Evolutionary conservation across 2,113 vertebrate genomes (phyloP).

Genomic region (Catharus bicknelli): DNA sequence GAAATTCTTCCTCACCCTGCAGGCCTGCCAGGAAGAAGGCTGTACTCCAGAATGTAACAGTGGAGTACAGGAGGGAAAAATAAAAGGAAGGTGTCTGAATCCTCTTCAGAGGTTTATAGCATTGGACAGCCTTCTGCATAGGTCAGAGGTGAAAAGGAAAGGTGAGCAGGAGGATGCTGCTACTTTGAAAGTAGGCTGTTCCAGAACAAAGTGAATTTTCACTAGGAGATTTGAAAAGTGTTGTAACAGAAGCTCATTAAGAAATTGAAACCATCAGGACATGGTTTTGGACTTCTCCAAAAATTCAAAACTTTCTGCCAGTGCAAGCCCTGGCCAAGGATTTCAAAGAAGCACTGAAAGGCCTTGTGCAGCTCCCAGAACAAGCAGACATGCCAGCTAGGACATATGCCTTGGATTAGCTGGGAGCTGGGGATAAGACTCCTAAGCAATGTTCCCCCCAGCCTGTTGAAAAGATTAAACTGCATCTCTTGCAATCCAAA

Average conservation of each 20-base stretch:
- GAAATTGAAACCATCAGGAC: not conserved
- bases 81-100: not conserved
- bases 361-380: not conserved
- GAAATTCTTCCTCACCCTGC: not conserved
- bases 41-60: not conserved
- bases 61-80: not conserved
- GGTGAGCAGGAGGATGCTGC: not conserved
- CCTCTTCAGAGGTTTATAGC: not conserved
- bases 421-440: not conserved
- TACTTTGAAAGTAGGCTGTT: not conserved
- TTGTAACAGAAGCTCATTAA: not conserved
- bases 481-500: not conserved
- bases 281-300: not conserved
- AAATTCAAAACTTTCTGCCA: constrained; percentile 8
- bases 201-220: not conserved
- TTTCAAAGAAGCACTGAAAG: not conserved
- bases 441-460: not conserved
- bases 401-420: not conserved
- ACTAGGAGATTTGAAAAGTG: not conserved
- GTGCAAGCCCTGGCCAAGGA: not conserved
- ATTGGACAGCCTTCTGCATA: not conserved
- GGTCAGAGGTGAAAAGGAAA: not conserved
- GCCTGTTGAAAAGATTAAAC: not conserved
- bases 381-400: not conserved
- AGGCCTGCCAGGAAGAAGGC: not conserved